These are phyloP conservation scores for Diadromus collaris DNA, from an alignment of 2,888 invertebrate genomes.

Conservation along the genomic window DNA sequence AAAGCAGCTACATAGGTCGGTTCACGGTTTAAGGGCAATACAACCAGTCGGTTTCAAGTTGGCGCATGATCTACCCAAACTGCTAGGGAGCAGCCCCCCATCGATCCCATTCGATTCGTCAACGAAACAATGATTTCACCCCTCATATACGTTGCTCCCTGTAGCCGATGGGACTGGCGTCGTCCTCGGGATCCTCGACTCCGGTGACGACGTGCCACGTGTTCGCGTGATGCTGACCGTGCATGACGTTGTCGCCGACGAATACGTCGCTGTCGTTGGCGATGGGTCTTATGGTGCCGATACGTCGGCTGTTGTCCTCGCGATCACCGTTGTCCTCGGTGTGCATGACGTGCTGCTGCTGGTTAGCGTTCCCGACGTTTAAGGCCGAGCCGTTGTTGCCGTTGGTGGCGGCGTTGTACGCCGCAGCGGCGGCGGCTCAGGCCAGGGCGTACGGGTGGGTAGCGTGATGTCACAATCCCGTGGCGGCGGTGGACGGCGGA, in stretches of 20 bases:
- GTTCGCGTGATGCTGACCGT: conserved; percentile 55
- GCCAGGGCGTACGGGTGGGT: conserved; percentile 87
- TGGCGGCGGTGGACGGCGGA: conserved; percentile 83
- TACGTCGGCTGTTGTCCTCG: conserved; percentile 48
- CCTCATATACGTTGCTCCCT: conserved; percentile 48
- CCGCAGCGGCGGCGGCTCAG: conserved; percentile 83
- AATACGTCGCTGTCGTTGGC: conserved; percentile 52
- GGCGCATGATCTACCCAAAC: too few species aligned
- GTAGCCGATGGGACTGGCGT: conserved; percentile 42
- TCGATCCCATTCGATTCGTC: too few species aligned
- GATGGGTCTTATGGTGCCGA: conserved; percentile 58
- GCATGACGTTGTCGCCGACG: conserved; percentile 75
- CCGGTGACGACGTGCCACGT: conserved; percentile 66
- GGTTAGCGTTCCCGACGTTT: conserved; percentile 71
- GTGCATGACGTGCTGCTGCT: conserved; percentile 67
- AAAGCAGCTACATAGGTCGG: too few species aligned
- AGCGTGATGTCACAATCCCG: conserved; percentile 92
- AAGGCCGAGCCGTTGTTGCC: conserved; percentile 30
- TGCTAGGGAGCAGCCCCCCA: too few species aligned
- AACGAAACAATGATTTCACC: conserved; percentile 4
- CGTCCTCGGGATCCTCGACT: conserved; percentile 62
- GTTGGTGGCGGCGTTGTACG: conserved; percentile 60
- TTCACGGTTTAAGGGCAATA: too few species aligned
- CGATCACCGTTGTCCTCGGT: conserved; percentile 37
- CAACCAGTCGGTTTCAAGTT: too few species aligned